These are phyloP conservation scores for Aphelenchoides besseyi DNA, from an alignment of 1,140 invertebrate species.

Conservation along the genomic window DNA sequence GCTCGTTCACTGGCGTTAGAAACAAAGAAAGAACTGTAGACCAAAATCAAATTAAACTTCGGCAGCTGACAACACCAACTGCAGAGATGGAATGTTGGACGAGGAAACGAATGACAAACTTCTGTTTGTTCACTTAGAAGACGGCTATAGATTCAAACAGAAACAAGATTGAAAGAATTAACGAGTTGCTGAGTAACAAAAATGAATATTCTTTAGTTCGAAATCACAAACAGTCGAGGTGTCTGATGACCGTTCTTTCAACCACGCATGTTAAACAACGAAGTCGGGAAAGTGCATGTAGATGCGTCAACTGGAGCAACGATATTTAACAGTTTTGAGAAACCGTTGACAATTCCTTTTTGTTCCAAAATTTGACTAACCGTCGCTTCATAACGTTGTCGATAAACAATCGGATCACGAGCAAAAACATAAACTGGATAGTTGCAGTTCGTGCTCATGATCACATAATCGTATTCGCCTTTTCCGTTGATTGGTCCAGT, in stretches of 20 bases:
- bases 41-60: no score
- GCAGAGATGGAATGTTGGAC: not conserved
- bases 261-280: conserved; percentile 42
- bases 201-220: no score
- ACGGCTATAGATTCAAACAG: not conserved
- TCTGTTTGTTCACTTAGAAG: not conserved
- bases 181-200: no score
- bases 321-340: conserved; percentile 50
- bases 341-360: conserved; percentile 52
- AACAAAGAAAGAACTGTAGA: not conserved
- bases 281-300: conserved; percentile 50
- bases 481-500: conserved; percentile 49
- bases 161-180: not conserved
- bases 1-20: not conserved
- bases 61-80: not conserved
- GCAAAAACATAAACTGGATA: conserved; percentile 57
- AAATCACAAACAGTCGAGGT: no score
- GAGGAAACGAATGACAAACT: not conserved
- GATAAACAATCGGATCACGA: conserved; percentile 46
- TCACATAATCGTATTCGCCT: conserved; percentile 46
- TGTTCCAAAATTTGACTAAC: conserved; percentile 50
- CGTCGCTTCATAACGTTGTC: conserved; percentile 34
- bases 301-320: conserved; percentile 46
- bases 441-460: conserved; percentile 49
- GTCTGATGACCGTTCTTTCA: conserved; percentile 12